Evolutionary conservation across 2,113 vertebrate genomes (phyloP), one percentile per base, ranked within the genome.

Genomic region (Anoplopoma fimbria): DNA sequence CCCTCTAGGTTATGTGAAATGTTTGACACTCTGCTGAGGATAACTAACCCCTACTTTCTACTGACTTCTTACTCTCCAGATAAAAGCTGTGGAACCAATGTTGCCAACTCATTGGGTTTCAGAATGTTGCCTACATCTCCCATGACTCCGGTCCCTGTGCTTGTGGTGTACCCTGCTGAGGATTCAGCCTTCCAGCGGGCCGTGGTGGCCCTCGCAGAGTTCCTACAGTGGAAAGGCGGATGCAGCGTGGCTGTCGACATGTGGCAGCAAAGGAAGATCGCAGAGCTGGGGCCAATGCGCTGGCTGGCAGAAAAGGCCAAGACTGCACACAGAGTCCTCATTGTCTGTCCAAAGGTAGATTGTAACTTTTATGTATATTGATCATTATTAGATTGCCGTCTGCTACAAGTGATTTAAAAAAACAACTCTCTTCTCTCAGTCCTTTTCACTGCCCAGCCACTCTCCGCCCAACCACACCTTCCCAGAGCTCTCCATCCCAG

Each of bases 211-310:
- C 92, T 97, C 84, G 93, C 93, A 13, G 94, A 96, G 64, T 96
- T 96, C 69, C 87, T 97, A 83, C 94, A 94, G 58, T 79, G 81
- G 31, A 83, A 92, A 0, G 95, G 92, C 4, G 81, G 89, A 77
- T 94, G 94, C 69, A 90, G 84, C 0, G 95, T 97, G 14, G 89
- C 93, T 19, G 87, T 96, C 5, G 97, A 96, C 75, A 82, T 94
- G 42, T 97, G 96, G 96, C 95, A 97, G 83, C 95, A 90, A 86
- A 89, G 80, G 68, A 95, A 69, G 57, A 92, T 97, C 13, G 96
- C 96, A 0, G 93, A 95, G 75, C 87, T 94, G 71, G 96, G 96
- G 4, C 95, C 91, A 0, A 90, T 96, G 74, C 95, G 95, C 60
- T 97, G 96, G 96, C 90, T 98, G 17, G 89, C 93, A 33, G 81